Conservation (phyloP, 2,797 vertebrate species). For the Enteromius afrohamiltoni region DNA sequence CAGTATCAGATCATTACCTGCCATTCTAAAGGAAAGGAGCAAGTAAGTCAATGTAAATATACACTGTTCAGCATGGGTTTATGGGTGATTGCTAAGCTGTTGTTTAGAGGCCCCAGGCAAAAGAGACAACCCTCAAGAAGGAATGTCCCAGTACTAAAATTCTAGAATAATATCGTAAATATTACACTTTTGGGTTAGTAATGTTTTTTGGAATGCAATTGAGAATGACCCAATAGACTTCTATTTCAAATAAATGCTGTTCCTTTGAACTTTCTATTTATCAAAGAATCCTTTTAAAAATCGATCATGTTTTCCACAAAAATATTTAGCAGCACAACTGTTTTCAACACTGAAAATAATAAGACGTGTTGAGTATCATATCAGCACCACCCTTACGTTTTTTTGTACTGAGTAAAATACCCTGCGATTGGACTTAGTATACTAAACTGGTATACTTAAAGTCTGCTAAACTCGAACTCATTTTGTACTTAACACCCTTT, state of each 20-base stretch:
- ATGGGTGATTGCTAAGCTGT: neutral
- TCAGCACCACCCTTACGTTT: neutral
- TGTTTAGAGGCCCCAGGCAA: neutral
- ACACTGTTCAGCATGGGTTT: neutral
- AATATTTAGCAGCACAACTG: neutral
- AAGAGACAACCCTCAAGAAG: neutral
- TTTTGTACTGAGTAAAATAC: neutral
- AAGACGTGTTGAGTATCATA: neutral
- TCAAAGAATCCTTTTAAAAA: neutral
- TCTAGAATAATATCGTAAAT: neutral
- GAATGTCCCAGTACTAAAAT: neutral
- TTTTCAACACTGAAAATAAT: neutral
- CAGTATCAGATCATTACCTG: constrained; percentile 23
- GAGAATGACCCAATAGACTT: neutral
- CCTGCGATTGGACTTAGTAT: neutral
- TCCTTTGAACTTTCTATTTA: neutral
- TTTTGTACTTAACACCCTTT: neutral
- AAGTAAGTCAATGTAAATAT: constrained; percentile 6
- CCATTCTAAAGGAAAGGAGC: neutral
- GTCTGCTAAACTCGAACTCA: neutral
- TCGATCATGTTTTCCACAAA: neutral
- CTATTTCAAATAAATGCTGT: neutral
- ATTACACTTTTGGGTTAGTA: neutral
- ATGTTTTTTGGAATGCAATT: neutral
- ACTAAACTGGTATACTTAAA: neutral